Base-by-base conservation (phyloP, 2,797 vertebrate genomes). In the Chaetophractus vellerosus region DNA sequence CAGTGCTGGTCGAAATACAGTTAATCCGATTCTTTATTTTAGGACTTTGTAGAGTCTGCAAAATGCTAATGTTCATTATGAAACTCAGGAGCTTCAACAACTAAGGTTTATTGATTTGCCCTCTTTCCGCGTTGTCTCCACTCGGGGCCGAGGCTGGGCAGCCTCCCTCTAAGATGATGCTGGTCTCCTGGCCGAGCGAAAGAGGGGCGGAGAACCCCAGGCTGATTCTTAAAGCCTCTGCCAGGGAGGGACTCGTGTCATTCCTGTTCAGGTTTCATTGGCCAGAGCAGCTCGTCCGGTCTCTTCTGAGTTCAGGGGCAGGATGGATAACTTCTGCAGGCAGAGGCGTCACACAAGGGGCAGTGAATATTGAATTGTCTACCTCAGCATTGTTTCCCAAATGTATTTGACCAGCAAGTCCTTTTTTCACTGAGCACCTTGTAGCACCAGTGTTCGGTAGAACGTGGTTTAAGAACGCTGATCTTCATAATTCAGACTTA, bases 401-500 rank as follows among this genome's bases (percentile, higher is more conserved):
- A 64, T 76, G 23, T 36, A 7, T 33, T 69, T 61, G 63, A 57
- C 45, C 19, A 45, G 36, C 5, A 9, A 63, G 71, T 86, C 21
- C 48, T 89, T 64, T 38, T 68, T 36, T 18, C 6, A 57, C 33
- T 1, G 36, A 23, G 28, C 9, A 11, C 61, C 23, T 86, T 50
- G 21, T 69, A 45, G 14, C 63, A 52, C 33, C 82, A 59, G 50
- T 41, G 16, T 90, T 92, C 48, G 24, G 59, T 48, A 66, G 78
- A 75, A 31, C 33, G 1, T 59, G 19, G 2, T 59, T 90, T 90
- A 95, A 82, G 33, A 76, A 72, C 50, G 18, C 33, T 69, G 50
- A 72, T 69, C 36, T 79, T 93, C 45, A 63, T 76, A 87, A 76
- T 74, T 93, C 48, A 87, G 33, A 28, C 28, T 79, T 84, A 64